Conservation (phyloP, 53 echinoderm and acorn worm species). For the Apostichopus leukothele region DNA sequence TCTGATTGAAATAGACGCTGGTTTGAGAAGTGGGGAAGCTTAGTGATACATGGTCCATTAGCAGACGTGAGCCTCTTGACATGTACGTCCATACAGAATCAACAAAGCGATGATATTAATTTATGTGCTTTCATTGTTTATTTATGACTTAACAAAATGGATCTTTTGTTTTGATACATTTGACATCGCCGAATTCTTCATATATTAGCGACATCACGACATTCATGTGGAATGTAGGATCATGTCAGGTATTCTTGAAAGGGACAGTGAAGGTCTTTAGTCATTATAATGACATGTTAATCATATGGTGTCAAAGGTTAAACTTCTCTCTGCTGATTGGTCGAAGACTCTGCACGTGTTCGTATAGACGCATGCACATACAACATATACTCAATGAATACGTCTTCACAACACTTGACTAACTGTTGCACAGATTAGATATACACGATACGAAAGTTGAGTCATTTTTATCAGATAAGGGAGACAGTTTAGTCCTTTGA, state of each 20-base stretch:
- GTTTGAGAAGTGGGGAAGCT: background rate
- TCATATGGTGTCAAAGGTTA: background rate
- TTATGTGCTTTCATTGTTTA: conserved; percentile 44
- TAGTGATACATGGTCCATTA: conserved; percentile 39
- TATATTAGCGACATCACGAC: background rate
- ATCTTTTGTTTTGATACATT: conserved; percentile 44
- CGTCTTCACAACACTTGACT: no score
- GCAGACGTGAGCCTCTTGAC: conserved; percentile 25
- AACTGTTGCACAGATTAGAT: no score
- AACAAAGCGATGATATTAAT: background rate
- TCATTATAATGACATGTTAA: background rate
- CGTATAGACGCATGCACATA: no score
- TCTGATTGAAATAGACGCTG: conserved; percentile 5
- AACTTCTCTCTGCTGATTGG: background rate
- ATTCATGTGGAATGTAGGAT: conserved; percentile 6
- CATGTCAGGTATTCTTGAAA: background rate
- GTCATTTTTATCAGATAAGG: no score
- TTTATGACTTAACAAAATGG: conserved; percentile 44
- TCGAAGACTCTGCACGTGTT: background rate
- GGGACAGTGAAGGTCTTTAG: background rate
- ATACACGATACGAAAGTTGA: no score
- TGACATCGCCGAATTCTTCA: conserved; percentile 15
- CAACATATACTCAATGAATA: no score
- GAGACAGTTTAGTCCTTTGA: no score
- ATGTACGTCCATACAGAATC: background rate